phyloP scores from a whole-genome alignment of 2,797 vertebrate species.

The Austrolebias charrua region DNA sequence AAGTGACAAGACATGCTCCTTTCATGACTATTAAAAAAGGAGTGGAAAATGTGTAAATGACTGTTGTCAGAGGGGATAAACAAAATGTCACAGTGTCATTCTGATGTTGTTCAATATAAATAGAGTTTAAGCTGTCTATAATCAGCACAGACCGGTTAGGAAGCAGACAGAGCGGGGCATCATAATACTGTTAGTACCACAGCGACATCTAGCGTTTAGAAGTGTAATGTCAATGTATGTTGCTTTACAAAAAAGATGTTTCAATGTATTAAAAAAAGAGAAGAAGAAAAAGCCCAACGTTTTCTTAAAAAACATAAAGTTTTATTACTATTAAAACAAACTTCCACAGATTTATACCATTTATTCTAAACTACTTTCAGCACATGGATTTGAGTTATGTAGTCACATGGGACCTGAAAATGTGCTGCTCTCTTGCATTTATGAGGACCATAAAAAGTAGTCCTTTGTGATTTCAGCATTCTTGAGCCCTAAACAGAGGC shows the following conservation, averaged over 20 bases:
- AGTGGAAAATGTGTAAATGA: too few species aligned
- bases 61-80: too few species aligned
- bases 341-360: background rate
- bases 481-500: constrained; percentile 58
- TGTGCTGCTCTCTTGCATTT: constrained; percentile 31
- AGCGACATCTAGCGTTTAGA: constrained; percentile 66
- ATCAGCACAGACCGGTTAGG: background rate
- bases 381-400: background rate
- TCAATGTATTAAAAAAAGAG: background rate
- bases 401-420: background rate
- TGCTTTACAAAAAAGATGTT: background rate
- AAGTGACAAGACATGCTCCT: too few species aligned
- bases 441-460: constrained; percentile 34
- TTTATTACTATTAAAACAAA: background rate
- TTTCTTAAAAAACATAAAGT: background rate
- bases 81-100: too few species aligned
- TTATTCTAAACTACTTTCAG: background rate
- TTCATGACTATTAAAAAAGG: too few species aligned
- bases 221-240: background rate
- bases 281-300: background rate
- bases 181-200: constrained; percentile 50
- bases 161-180: background rate
- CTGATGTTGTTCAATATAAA: too few species aligned
- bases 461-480: constrained; percentile 51
- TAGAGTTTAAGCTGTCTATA: too few species aligned